phyloP scores from a whole-genome alignment of 1,140 invertebrate species.

The Matsumurasca onukii region DNA sequence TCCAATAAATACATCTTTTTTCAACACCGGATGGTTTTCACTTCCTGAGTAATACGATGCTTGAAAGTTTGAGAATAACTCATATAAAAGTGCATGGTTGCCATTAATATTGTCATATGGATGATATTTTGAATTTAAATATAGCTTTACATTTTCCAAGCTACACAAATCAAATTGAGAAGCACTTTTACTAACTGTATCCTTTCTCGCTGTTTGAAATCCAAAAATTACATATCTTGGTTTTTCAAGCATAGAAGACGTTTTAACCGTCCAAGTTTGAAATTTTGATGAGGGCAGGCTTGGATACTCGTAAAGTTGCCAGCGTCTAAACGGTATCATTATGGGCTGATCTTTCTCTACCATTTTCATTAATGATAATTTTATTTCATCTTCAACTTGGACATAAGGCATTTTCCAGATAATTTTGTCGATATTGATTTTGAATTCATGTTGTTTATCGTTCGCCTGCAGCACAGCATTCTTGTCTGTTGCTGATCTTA shows the following conservation, averaged over 20 bases:
- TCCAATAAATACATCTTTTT: too few species aligned
- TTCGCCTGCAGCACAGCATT: slow-evolving; percentile 30
- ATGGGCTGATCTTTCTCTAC: slow-evolving; percentile 40
- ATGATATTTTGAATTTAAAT: slow-evolving; percentile 34
- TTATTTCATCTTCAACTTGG: slow-evolving; percentile 36
- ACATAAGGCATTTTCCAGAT: slow-evolving; percentile 42
- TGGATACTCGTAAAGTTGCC: slow-evolving; percentile 48
- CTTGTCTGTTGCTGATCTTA: slow-evolving; percentile 43
- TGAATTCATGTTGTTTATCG: slow-evolving; percentile 24
- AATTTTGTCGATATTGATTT: slow-evolving; percentile 42
- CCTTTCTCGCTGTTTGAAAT: slow-evolving; percentile 37
- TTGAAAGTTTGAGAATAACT: slow-evolving; percentile 8
- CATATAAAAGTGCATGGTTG: background rate
- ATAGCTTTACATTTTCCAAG: slow-evolving; percentile 35
- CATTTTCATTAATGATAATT: slow-evolving; percentile 33
- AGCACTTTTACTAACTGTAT: slow-evolving; percentile 23
- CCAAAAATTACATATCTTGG: slow-evolving; percentile 37
- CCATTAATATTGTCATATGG: slow-evolving; percentile 34
- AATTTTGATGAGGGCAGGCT: slow-evolving; percentile 41
- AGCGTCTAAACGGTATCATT: slow-evolving; percentile 44
- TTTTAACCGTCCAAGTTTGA: slow-evolving; percentile 44
- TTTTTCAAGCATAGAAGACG: slow-evolving; percentile 18
- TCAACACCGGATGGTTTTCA: too few species aligned
- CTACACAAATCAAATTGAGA: too few species aligned
- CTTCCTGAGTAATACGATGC: slow-evolving; percentile 24